phyloP scores from a whole-genome alignment of 2,797 vertebrate species.

The Phoeniculus purpureus region DNA sequence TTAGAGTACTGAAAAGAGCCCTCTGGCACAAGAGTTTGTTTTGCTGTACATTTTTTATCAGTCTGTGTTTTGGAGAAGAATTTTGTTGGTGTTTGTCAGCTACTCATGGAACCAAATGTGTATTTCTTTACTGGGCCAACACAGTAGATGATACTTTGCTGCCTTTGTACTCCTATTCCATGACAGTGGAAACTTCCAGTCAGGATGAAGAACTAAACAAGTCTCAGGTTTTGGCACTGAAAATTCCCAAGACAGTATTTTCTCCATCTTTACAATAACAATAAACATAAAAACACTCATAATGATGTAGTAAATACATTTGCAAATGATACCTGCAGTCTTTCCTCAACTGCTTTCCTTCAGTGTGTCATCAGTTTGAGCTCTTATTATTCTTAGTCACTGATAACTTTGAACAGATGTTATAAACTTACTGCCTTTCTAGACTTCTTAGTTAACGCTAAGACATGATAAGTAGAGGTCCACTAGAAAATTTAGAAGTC shows the following conservation, averaged over 20 bases:
- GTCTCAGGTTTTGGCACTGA: neutral
- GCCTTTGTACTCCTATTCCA: neutral
- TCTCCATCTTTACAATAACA: neutral
- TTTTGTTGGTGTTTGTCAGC: neutral
- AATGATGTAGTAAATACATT: neutral
- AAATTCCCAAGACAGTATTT: neutral
- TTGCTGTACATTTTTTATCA: neutral
- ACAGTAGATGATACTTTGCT: neutral
- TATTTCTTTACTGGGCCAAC: neutral
- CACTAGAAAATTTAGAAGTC: neutral
- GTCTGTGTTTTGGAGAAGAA: neutral
- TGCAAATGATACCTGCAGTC: neutral
- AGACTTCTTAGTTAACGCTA: neutral
- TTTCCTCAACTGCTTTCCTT: neutral
- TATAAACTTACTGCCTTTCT: neutral
- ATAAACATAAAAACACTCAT: neutral
- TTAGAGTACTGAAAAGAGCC: conserved; percentile 21
- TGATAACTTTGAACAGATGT: neutral
- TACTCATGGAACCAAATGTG: neutral
- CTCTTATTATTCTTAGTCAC: neutral
- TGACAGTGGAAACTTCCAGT: neutral
- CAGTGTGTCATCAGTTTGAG: neutral
- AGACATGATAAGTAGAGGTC: neutral
- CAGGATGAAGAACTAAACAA: neutral
- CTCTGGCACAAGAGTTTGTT: conserved; percentile 24